These are phyloP conservation scores for Xenops minutus DNA, from an alignment of 2,797 vertebrate species.

Conservation along the genomic window DNA sequence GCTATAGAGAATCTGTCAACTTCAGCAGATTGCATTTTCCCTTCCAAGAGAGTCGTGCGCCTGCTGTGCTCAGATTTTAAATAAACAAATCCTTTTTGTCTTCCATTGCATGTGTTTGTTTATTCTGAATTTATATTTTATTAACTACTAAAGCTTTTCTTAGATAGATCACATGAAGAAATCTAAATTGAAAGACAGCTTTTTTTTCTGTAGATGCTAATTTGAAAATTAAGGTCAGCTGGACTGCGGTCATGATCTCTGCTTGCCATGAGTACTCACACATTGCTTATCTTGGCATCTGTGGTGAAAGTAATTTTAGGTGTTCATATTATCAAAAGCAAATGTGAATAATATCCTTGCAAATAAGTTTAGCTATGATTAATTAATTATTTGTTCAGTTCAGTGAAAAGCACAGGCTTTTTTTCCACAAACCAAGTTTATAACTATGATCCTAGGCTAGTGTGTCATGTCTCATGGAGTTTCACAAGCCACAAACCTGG, in stretches of 20 bases:
- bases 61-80: neutral
- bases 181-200: neutral
- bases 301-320: neutral
- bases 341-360: neutral
- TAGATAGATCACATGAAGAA: neutral
- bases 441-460: neutral
- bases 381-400: neutral
- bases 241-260: neutral
- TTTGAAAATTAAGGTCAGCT: neutral
- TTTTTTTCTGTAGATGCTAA: neutral
- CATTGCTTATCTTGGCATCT: neutral
- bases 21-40: neutral
- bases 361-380: neutral
- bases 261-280: neutral
- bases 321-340: neutral
- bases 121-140: neutral
- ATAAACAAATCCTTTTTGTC: neutral
- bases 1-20: neutral
- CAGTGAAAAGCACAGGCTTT: neutral
- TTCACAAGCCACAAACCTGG: neutral
- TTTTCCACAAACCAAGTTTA: neutral
- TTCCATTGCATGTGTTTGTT: neutral
- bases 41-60: neutral
- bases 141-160: neutral
- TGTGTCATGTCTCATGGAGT: fast-evolving